These are phyloP conservation scores for Mirounga angustirostris DNA, from an alignment of 2,113 vertebrate species.

Conservation along the genomic window DNA sequence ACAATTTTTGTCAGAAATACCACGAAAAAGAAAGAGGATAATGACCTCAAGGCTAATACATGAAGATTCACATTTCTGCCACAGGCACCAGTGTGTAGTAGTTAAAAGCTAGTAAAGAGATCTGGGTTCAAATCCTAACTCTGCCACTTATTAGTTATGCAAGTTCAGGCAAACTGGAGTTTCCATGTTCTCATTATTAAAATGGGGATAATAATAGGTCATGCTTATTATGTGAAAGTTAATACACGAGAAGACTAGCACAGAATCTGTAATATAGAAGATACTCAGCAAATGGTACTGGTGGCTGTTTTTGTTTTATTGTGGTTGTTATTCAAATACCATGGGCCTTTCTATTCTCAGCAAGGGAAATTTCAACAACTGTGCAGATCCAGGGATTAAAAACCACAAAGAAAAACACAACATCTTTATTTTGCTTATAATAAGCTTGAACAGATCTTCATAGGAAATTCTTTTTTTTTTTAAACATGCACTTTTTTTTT, in stretches of 20 bases:
- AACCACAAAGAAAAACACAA: conserved; percentile 8
- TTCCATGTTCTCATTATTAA: conserved; percentile 17
- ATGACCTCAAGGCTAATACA: neutral
- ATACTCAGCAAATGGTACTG: neutral
- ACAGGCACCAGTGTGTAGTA: neutral
- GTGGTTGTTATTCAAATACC: neutral
- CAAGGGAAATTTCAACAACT: conserved; percentile 9
- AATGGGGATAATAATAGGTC: neutral
- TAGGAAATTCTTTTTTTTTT: neutral
- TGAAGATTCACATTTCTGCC: neutral
- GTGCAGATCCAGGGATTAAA: neutral
- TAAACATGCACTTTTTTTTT: too few species aligned
- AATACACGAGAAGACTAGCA: neutral
- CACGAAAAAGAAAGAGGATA: neutral
- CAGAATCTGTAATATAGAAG: neutral
- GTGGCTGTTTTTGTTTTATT: conserved; percentile 39
- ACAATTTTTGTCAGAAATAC: conserved; percentile 28
- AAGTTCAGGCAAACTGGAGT: neutral
- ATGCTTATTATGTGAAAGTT: neutral
- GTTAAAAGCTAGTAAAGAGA: neutral
- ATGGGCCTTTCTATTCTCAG: neutral
- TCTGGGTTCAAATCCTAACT: neutral
- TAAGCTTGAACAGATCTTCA: neutral
- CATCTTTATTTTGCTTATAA: neutral
- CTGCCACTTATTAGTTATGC: neutral